Evolutionary conservation across 2,888 invertebrate species (phyloP).

Genomic region (Alsophila aescularia): DNA sequence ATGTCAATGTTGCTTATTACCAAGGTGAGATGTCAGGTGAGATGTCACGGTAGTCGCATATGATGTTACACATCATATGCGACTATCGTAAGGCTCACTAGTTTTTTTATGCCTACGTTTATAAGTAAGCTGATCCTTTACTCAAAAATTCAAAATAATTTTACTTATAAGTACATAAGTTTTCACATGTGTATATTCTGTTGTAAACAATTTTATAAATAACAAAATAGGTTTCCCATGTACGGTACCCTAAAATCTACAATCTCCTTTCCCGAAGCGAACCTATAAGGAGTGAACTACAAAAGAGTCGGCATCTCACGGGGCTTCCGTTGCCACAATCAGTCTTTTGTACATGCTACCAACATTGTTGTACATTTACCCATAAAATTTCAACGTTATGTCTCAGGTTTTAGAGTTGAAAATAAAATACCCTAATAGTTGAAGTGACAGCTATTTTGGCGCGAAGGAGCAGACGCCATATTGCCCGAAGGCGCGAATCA

Average conservation of each 20-base stretch:
- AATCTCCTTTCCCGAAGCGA: conserved; percentile 26
- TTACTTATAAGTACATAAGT: no score
- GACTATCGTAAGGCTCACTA: no score
- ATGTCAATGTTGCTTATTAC: no score
- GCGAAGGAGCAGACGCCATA: conserved; percentile 40
- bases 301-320: conserved; percentile 40
- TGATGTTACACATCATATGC: no score
- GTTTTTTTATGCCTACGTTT: no score
- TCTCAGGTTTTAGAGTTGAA: neutral
- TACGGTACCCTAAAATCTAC: conserved; percentile 25
- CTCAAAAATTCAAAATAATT: no score
- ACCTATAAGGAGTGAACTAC: conserved; percentile 34
- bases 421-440: conserved; percentile 6
- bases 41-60: no score
- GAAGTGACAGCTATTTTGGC: conserved; percentile 33
- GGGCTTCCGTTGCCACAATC: conserved; percentile 53
- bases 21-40: no score
- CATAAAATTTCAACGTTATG: conserved; percentile 15
- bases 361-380: conserved; percentile 27
- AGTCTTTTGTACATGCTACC: conserved; percentile 46
- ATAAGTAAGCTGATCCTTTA: no score
- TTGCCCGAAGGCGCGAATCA: conserved; percentile 50
- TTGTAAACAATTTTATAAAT: no score
- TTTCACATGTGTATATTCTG: no score
- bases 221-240: no score